Percentiles rank a stretch among this genome's conserved stretches.
Conservation (phyloP, 2,797 vertebrate species). For the Arctocebus calabarensis region DNA sequence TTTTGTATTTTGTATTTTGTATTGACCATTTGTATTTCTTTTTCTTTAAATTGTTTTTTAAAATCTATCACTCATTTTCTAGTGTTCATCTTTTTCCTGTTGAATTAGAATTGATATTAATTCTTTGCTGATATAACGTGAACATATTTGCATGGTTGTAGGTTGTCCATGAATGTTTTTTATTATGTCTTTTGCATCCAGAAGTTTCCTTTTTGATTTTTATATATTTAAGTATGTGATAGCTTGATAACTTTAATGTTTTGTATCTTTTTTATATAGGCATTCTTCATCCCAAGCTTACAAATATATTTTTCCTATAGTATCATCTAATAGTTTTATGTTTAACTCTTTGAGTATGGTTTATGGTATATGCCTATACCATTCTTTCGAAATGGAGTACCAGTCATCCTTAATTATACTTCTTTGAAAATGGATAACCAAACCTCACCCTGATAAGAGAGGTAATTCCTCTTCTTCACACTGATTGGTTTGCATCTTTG, state of each 20-base stretch:
- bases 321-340: not conserved
- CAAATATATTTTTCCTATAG: not conserved
- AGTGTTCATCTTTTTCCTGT: conserved; percentile 21
- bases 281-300: conserved; percentile 2
- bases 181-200: not conserved
- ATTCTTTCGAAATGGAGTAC: conserved; percentile 22
- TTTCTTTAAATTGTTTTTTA: conserved; percentile 38
- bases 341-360: not conserved
- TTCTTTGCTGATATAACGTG: not conserved
- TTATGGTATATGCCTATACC: not conserved
- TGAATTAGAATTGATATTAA: conserved; percentile 16
- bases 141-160: not conserved
- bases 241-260: not conserved
- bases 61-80: not conserved
- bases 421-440: conserved; percentile 2
- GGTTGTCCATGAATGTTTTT: not conserved
- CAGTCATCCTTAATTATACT: not conserved
- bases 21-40: conserved; percentile 16
- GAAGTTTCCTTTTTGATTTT: not conserved
- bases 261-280: not conserved
- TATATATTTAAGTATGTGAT: not conserved
- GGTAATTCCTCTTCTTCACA: not conserved
- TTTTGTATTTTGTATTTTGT: not conserved
- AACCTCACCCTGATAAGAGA: not conserved
- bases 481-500: not conserved